Conservation (phyloP, 1,140 invertebrate species). For the Acromyrmex charruanus region DNA sequence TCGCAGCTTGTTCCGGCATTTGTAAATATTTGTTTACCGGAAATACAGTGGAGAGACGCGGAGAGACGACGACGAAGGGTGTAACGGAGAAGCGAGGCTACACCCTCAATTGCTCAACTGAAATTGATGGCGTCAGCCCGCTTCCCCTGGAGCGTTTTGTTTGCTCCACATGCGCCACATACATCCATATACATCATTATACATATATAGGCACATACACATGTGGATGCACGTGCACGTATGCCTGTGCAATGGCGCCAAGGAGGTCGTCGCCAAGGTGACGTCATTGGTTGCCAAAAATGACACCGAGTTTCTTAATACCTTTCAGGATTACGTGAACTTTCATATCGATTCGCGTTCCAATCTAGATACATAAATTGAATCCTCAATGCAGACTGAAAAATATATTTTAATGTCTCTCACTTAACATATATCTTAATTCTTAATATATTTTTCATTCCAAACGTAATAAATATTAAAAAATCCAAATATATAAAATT, state of each 20-base stretch:
- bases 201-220: background rate
- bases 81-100: slow-evolving; percentile 18
- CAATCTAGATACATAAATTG: background rate
- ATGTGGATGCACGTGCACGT: no score
- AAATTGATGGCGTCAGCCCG: slow-evolving; percentile 53
- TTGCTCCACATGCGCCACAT: slow-evolving; percentile 38
- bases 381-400: background rate
- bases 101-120: slow-evolving; percentile 43
- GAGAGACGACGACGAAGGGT: slow-evolving; percentile 16
- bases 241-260: slow-evolving; percentile 41
- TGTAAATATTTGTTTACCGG: slow-evolving; percentile 52
- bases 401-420: background rate
- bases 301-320: background rate
- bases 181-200: no score
- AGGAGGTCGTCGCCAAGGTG: slow-evolving; percentile 43
- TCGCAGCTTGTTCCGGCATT: slow-evolving; percentile 7
- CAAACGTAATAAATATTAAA: background rate
- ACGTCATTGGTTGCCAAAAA: slow-evolving; percentile 61
- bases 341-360: background rate
- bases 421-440: background rate
- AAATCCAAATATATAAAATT: no score
- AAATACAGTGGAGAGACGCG: background rate
- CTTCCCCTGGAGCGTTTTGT: slow-evolving; percentile 39
- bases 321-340: background rate
- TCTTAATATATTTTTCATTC: slow-evolving; percentile 12